Base-by-base conservation (phyloP, 92 coral and sea anemone genomes). In the Palythoa grandiflora region DNA sequence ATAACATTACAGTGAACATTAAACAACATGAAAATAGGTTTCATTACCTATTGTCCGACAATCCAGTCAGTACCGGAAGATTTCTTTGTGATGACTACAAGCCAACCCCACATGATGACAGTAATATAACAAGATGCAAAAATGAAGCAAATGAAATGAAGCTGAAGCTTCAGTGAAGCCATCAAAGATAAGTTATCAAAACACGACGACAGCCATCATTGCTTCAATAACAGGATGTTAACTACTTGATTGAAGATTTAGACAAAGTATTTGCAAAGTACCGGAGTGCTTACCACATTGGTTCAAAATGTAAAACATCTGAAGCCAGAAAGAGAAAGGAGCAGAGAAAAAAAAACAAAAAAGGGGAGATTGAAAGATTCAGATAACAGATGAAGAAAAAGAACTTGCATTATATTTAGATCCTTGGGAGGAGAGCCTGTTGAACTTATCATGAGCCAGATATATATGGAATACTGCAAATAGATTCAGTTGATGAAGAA, bases 261-360 rank as follows among this genome's bases (percentile, higher is more conserved):
- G 79, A 75, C 79, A 75, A 20, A 20, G 66, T 13, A 77, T 53
- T 28, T 36, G 14, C n/a, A 17, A 75, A 48, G 79, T 75, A 75
- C 59, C 55, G n/a, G 55, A 60, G 13, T 48, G 36, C 37, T 79
- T 79, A 88, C 87, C 86, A 78, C 87, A 88, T 88, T 88, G 90
- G 90, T 53, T 88, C 90, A 53, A 88, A 88, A 88, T 78, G 87
- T 78, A 78, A 88, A 79, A 70, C 79, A 17, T 88, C 87, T 65
- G 79, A 78, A 77, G 59, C 79, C 68, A 84, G 88, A 84, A 84
- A 84, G 79, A 86, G 71, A 52, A 75, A 75, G 79, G 59, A 75
- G 79, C 28, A 28, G 28, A 28, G 28, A 28, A 28, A 28, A 28
- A 28, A 28, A 28, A 28, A 28, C 28, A 40, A 40, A 73, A 20